Conservation (phyloP, 2,113 vertebrate genomes). For the Thymallus thymallus region DNA sequence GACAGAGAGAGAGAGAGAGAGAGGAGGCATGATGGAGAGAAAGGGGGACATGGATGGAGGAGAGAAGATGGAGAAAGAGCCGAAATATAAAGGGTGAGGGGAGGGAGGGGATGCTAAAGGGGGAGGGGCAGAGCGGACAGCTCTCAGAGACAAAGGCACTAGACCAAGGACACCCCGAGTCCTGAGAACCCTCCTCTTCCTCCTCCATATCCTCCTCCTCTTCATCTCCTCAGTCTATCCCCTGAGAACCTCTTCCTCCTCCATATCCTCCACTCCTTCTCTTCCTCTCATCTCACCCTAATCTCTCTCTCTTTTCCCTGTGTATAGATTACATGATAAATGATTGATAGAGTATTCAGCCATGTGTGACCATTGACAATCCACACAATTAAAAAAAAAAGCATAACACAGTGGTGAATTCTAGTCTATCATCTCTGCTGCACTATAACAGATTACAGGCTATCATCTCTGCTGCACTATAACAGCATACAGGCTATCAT, state of each 20-base stretch:
- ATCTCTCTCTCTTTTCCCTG: neutral
- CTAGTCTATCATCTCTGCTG: no score
- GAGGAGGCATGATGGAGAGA: conserved; percentile 5
- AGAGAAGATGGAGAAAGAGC: conserved; percentile 13
- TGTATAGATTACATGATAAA: no score
- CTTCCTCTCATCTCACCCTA: neutral
- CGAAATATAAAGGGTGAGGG: neutral
- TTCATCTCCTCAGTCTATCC: neutral
- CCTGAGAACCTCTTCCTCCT: no score
- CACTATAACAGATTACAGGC: no score
- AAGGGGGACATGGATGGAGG: conserved; percentile 9
- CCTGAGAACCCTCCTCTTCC: neutral
- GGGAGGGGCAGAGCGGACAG: conserved; percentile 35
- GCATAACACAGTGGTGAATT: no score
- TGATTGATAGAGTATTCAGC: no score
- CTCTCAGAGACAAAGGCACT: conserved; percentile 38
- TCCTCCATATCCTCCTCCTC: no score
- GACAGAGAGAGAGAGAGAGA: neutral
- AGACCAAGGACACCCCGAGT: neutral
- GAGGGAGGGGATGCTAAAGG: neutral
- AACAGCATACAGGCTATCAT: no score
- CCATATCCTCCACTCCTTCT: neutral
- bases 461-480: no score
- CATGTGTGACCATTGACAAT: no score
- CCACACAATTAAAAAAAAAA: no score